Conservation (phyloP, 2,797 vertebrate genomes). For the Sebastes vulpes region DNA sequence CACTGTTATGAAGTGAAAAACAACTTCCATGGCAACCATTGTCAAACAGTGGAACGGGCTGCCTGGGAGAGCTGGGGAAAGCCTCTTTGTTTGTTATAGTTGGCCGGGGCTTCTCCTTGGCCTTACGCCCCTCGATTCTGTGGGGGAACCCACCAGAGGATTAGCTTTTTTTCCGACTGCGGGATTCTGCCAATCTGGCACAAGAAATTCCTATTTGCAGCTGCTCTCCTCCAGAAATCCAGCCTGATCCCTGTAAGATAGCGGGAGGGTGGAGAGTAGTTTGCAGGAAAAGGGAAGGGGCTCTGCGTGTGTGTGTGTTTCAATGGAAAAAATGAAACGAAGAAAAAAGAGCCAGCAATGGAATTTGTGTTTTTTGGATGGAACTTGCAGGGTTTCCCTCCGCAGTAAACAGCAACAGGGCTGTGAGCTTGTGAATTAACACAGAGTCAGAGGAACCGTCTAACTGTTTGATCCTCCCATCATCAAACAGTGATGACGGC, state of each 20-base stretch:
- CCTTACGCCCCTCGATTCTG: slow-evolving; percentile 85
- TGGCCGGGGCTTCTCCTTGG: slow-evolving; percentile 87
- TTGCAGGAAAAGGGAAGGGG: slow-evolving; percentile 78
- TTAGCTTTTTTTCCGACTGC: slow-evolving; percentile 86
- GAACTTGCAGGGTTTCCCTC: slow-evolving; percentile 88
- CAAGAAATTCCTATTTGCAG: slow-evolving; percentile 85
- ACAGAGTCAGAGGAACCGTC: slow-evolving; percentile 62
- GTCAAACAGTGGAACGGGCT: slow-evolving; percentile 88
- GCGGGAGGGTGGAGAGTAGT: slow-evolving; percentile 74
- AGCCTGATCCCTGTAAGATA: slow-evolving; percentile 89
- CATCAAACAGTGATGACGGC: slow-evolving; percentile 19
- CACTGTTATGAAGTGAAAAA: slow-evolving; percentile 94
- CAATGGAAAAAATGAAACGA: slow-evolving; percentile 89
- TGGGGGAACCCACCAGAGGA: slow-evolving; percentile 87
- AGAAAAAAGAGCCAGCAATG: slow-evolving; percentile 66
- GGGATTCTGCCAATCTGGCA: slow-evolving; percentile 89
- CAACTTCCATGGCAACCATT: slow-evolving; percentile 94
- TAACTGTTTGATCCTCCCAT: slow-evolving; percentile 63
- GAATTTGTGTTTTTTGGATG: slow-evolving; percentile 85
- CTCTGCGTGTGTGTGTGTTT: slow-evolving; percentile 55
- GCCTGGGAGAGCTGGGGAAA: slow-evolving; percentile 92
- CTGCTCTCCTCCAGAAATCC: slow-evolving; percentile 86
- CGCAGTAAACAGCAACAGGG: slow-evolving; percentile 88
- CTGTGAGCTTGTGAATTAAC: slow-evolving; percentile 78
- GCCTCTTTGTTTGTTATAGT: slow-evolving; percentile 94